phyloP scores from a whole-genome alignment of 2,888 invertebrate genomes.

The Acrobasis consociella region DNA sequence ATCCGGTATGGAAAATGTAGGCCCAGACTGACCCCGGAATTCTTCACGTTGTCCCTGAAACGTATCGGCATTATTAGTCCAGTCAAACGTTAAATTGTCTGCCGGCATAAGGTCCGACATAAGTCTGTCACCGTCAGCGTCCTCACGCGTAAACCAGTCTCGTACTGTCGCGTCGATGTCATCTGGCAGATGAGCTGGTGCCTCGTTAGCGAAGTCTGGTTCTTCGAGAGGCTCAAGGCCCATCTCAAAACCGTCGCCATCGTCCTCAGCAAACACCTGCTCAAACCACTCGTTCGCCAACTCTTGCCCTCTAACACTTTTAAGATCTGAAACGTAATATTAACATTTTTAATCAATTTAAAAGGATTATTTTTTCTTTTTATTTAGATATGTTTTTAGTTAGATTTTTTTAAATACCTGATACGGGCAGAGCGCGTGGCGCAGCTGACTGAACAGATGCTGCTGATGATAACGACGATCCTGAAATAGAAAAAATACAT shows the following conservation, averaged over 20 bases:
- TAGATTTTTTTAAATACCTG: not conserved
- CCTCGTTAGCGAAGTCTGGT: not conserved
- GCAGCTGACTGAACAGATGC: too few species aligned
- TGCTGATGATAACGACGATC: too few species aligned
- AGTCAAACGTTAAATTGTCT: slow-evolving; percentile 3
- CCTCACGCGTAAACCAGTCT: not conserved
- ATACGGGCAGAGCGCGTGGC: not conserved
- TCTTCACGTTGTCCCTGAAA: too few species aligned
- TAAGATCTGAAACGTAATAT: not conserved
- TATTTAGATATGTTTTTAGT: not conserved
- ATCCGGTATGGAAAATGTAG: too few species aligned
- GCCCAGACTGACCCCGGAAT: too few species aligned
- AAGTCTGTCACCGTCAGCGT: not conserved
- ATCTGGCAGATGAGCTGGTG: not conserved
- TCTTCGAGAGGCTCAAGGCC: not conserved
- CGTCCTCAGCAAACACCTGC: not conserved
- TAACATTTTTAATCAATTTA: not conserved
- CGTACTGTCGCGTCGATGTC: not conserved
- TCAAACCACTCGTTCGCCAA: not conserved
- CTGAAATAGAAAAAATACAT: too few species aligned
- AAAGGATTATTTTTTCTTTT: not conserved
- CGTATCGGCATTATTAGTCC: slow-evolving; percentile 5
- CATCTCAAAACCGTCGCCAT: not conserved
- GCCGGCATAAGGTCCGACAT: not conserved
- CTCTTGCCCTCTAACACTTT: not conserved